A percentile compares a stretch with the other conserved stretches of the same genome.
phyloP scores from a whole-genome alignment of 1,140 invertebrate genomes.

The Caenorhabditis briggsae region DNA sequence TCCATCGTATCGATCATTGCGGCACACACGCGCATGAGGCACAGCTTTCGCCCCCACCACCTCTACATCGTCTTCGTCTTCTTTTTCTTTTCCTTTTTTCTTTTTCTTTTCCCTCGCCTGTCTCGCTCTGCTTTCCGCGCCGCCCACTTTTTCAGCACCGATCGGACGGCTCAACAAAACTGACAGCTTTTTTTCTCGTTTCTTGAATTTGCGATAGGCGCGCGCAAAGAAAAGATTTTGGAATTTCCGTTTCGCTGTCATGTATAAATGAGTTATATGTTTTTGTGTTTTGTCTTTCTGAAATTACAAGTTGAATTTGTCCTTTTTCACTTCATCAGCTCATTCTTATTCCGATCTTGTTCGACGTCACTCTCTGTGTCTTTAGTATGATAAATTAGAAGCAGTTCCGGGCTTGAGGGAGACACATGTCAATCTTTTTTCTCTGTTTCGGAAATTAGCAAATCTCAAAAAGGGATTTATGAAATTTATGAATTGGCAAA shows the following conservation, averaged over 20 bases:
- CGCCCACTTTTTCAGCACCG: constrained; percentile 49
- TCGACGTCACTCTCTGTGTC: constrained; percentile 23
- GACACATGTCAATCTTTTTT: background rate
- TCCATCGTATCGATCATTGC: constrained; percentile 50
- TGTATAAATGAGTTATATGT: constrained; percentile 31
- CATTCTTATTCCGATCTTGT: constrained; percentile 22
- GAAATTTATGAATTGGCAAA: background rate
- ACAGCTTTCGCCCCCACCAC: constrained; percentile 52
- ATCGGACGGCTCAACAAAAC: constrained; percentile 32
- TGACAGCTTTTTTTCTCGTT: constrained; percentile 41
- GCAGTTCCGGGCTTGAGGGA: constrained; percentile 8
- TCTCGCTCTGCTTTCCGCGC: background rate
- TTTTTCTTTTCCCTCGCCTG: background rate
- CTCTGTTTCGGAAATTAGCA: background rate
- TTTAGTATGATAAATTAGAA: constrained; percentile 5
- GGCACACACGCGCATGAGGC: constrained; percentile 26
- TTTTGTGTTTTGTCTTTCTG: background rate
- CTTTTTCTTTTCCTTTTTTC: constrained; percentile 1
- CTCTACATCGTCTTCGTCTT: constrained; percentile 43
- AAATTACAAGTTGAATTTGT: background rate
- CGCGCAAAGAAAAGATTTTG: constrained; percentile 31
- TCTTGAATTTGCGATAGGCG: background rate
- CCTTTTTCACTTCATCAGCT: background rate
- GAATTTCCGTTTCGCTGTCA: constrained; percentile 23
- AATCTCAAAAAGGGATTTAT: background rate